phyloP scores from a whole-genome alignment of 2,113 vertebrate genomes.

The Crypturellus undulatus region DNA sequence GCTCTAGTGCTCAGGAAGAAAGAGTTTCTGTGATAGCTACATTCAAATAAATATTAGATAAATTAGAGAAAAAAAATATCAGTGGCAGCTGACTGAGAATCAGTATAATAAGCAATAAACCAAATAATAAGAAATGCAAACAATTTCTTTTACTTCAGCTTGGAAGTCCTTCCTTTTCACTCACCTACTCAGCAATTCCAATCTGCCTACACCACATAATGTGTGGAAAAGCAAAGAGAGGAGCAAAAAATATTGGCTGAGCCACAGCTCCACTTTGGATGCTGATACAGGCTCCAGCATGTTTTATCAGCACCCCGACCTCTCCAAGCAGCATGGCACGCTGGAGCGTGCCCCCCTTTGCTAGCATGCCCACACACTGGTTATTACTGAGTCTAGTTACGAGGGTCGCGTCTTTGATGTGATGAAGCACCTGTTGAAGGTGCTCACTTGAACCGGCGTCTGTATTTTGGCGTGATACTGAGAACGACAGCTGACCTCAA shows the following conservation, averaged over 20 bases:
- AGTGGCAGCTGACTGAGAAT: not conserved
- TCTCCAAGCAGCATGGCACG: too few relatives aligned
- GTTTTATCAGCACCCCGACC: not conserved
- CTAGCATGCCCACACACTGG: not conserved
- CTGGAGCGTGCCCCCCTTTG: too few relatives aligned
- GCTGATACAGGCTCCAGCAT: not conserved
- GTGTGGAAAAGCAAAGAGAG: not conserved
- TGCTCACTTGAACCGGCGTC: not conserved
- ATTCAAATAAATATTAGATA: accelerated
- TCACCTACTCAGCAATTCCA: not conserved
- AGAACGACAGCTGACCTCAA: conserved; percentile 6
- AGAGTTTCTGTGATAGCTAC: not conserved
- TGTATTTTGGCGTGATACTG: not conserved
- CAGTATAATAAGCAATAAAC: not conserved
- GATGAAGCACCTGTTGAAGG: not conserved
- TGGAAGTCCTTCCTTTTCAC: not conserved
- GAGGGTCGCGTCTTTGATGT: not conserved
- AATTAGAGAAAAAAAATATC: not conserved
- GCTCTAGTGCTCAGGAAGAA: not conserved
- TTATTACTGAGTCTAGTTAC: not conserved
- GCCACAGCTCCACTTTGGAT: not conserved
- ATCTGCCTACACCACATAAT: not conserved
- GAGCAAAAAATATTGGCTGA: not conserved
- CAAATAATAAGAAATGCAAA: not conserved
- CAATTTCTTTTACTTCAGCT: not conserved